Base-by-base conservation (phyloP, 2,797 vertebrate species). In the Brachymystax lenok region DNA sequence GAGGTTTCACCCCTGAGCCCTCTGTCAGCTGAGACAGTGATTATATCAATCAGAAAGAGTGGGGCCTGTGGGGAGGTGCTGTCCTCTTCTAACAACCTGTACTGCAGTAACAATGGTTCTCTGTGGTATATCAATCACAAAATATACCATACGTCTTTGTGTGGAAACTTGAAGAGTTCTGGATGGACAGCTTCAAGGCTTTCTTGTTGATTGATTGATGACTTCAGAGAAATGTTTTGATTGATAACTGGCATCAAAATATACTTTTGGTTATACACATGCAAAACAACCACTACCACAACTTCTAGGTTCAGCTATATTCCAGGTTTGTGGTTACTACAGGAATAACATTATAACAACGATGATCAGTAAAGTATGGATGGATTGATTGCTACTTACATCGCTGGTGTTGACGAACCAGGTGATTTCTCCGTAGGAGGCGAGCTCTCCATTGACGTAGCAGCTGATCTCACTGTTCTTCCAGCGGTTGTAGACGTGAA, bases 381-480 rank as follows among this genome's bases (percentile, higher is more conserved):
- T 59, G 6, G 19, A 63, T 24, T 1, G 2, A 74, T 1, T 21
- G 72, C 14, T 83, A 96, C 98, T 98, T 88, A 99, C 98, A 63
- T 99, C 97, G 76, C 94, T 98, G 76, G 97, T 99, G 92, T 96
- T 99, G 93, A 99, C 97, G 83, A 98, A 95, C 98, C 98, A 99
- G 0, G 97, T 97, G 78, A 99, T 98, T 80, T 99, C 98, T 76
- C 97, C 98, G 0, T 94, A 99, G 8, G 98, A 99, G 0, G 96
- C 97, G 77, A 99, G 91, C 2, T 99, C 97, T 0, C 98, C 98
- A 2, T 99, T 99, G 79, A 99, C 98, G 0, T 94, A 99, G 92
- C 98, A 99, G 81, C 97, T 96, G 67, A 99, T 96, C 70, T 99
- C 98, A 74, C 97, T 98, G 87, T 99, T 99, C 92, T 99, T 99